Percentiles rank a stretch among this genome's conserved stretches.
Conservation (phyloP, 2,888 invertebrate genomes). For the Drosophila helvetica region DNA sequence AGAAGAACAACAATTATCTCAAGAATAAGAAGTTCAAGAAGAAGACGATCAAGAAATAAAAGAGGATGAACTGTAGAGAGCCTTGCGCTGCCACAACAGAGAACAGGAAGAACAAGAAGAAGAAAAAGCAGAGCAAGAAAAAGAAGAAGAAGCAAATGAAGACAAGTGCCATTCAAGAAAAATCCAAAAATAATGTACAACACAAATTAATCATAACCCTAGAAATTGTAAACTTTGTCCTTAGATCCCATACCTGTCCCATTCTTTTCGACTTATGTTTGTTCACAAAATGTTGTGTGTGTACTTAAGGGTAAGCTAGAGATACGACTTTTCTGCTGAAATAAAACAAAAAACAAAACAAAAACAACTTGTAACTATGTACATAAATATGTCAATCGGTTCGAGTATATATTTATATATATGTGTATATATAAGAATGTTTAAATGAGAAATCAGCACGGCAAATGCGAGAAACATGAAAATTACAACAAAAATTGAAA, state of each 20-base stretch:
- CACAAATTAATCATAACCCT: too few species aligned
- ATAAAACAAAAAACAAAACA: too few species aligned
- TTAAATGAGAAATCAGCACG: background rate
- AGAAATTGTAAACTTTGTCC: background rate
- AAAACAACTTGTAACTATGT: slow-evolving; percentile 2
- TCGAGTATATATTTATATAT: background rate
- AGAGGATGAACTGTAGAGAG: background rate
- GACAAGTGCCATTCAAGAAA: background rate
- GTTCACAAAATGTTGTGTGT: background rate
- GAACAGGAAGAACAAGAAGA: background rate
- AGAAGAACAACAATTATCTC: background rate
- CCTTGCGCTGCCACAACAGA: too few species aligned
- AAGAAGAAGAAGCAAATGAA: background rate
- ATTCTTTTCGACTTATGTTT: background rate
- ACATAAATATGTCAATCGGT: background rate
- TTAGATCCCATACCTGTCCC: background rate
- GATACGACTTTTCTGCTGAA: background rate
- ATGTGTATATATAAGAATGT: background rate
- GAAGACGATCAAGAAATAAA: slow-evolving; percentile 5
- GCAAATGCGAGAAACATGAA: background rate
- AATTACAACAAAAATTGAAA: background rate
- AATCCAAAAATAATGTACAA: background rate
- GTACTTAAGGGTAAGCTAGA: background rate
- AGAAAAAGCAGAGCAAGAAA: background rate
- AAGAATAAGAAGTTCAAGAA: slow-evolving; percentile 9